A percentile compares a stretch with the other conserved stretches of the same genome.
Conservation (phyloP, 2,888 invertebrate genomes). For the Eupithecia centaureata region DNA sequence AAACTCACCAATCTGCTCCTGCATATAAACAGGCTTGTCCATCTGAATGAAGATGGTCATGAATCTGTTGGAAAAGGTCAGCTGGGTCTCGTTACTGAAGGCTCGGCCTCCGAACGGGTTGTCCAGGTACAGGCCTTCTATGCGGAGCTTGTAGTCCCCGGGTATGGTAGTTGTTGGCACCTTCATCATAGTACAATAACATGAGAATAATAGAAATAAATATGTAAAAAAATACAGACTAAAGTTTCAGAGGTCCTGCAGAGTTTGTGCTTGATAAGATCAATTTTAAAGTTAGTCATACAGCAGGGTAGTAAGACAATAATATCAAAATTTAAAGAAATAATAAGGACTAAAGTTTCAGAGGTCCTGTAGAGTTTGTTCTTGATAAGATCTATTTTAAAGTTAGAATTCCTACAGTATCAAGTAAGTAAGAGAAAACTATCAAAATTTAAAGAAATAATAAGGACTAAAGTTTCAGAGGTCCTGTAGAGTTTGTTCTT, state of each 20-base stretch:
- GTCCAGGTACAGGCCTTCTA: constrained; percentile 91
- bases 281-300: background rate
- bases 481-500: too few species aligned
- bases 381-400: too few species aligned
- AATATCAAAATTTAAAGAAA: too few species aligned
- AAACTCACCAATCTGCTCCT: constrained; percentile 90
- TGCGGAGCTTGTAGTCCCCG: constrained; percentile 92
- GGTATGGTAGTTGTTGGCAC: constrained; percentile 92
- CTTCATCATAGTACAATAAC: constrained; percentile 60
- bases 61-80: constrained; percentile 94
- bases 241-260: background rate
- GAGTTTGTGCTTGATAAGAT: background rate
- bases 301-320: background rate
- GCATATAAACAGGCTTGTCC: constrained; percentile 97
- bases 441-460: too few species aligned
- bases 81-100: constrained; percentile 93
- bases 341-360: too few species aligned
- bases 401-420: too few species aligned
- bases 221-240: background rate
- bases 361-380: too few species aligned
- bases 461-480: too few species aligned
- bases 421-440: too few species aligned
- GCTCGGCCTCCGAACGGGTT: constrained; percentile 93
- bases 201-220: background rate
- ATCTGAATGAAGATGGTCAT: constrained; percentile 98